Conservation (phyloP, 2,888 invertebrate genomes). For the Piscicola geometra region DNA sequence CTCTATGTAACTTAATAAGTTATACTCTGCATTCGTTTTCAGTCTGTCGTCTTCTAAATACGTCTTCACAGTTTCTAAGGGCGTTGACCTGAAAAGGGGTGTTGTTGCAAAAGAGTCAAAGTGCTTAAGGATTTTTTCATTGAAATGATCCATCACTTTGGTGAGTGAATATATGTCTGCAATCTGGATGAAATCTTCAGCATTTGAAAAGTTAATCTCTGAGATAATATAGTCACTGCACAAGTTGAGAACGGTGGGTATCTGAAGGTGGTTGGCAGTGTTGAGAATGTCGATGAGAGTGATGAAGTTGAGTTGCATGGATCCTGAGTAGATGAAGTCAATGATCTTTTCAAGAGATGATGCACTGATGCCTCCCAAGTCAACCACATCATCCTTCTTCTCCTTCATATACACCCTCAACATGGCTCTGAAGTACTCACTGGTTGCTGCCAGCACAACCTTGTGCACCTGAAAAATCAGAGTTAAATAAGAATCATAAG, state of each 20-base stretch:
- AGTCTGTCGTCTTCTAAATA: conserved; percentile 49
- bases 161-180: conserved; percentile 53
- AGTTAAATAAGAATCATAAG: conserved; percentile 6
- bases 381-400: conserved; percentile 52
- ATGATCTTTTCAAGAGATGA: conserved; percentile 49
- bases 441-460: conserved; percentile 52
- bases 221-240: conserved; percentile 54
- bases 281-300: conserved; percentile 53
- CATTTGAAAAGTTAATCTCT: conserved; percentile 52
- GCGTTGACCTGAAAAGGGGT: conserved; percentile 49
- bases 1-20: conserved; percentile 49
- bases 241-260: conserved; percentile 52
- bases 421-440: conserved; percentile 55
- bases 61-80: conserved; percentile 46
- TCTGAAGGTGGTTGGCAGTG: conserved; percentile 53
- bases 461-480: conserved; percentile 51
- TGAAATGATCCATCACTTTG: conserved; percentile 49
- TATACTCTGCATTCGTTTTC: conserved; percentile 48
- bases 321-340: conserved; percentile 54
- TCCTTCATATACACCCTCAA: conserved; percentile 54
- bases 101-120: conserved; percentile 52
- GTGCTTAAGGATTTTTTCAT: conserved; percentile 47
- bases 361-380: conserved; percentile 50
- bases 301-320: conserved; percentile 50
- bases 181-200: conserved; percentile 52